Evolutionary conservation across 2,113 vertebrate species (phyloP).

Genomic region (Austrofundulus limnaeus): DNA sequence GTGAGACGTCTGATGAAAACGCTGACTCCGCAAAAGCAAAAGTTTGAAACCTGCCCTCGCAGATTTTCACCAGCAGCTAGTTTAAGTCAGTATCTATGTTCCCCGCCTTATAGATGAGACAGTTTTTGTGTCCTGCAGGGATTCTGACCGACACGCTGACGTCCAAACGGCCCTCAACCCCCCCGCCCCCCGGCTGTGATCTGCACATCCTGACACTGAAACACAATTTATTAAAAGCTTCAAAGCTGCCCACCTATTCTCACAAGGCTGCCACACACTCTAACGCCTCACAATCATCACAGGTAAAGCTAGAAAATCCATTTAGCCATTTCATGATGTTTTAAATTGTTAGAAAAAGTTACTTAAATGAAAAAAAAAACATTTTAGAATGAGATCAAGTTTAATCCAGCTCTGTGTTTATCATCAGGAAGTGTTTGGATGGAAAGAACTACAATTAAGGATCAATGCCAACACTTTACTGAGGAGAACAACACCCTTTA

Average conservation of each 20-base stretch:
- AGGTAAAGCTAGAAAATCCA: conserved; percentile 46
- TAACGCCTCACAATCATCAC: conserved; percentile 64
- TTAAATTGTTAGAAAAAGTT: conserved; percentile 38
- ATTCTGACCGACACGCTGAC: not conserved
- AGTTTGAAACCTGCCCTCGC: conserved; percentile 29
- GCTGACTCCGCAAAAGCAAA: not conserved
- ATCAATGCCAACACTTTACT: not conserved
- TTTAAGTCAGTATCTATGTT: conserved; percentile 71
- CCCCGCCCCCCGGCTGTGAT: conserved; percentile 17
- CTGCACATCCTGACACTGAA: conserved; percentile 49
- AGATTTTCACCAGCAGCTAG: conserved; percentile 59
- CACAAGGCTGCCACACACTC: too few species aligned
- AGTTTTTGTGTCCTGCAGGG: conserved; percentile 50
- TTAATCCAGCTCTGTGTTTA: conserved; percentile 6
- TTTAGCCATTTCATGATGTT: conserved; percentile 26
- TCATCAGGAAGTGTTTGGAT: conserved; percentile 9
- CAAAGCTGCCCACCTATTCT: conserved; percentile 44
- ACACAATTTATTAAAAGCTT: conserved; percentile 55
- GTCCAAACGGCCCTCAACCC: not conserved
- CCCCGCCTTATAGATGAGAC: conserved; percentile 61
- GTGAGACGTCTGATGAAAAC: conserved; percentile 22
- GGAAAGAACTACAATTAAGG: not conserved
- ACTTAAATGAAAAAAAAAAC: conserved; percentile 30
- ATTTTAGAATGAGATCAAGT: conserved; percentile 7
- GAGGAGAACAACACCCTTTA: not conserved